Evolutionary conservation across 2,888 invertebrate genomes (phyloP), one percentile per base, ranked within the genome.

Genomic region (Philonicus albiceps): DNA sequence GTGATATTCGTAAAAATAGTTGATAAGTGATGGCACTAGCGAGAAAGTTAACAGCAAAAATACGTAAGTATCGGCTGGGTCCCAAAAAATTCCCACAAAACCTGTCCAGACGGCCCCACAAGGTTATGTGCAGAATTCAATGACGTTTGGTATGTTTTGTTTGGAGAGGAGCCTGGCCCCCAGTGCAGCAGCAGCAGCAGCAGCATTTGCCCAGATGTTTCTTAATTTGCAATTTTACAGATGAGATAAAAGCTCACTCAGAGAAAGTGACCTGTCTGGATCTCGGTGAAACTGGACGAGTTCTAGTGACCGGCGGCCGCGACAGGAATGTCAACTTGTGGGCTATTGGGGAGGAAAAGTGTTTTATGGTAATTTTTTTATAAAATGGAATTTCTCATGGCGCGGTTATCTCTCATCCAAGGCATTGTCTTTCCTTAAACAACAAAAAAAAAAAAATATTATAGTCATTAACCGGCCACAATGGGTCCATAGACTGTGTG

Each of bases 311-410:
- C 87, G 99, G 99, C 86, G 98, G 99, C 87, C 98, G 98, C 92
- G 99, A 99, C 93, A 97, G 97, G 92, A 98, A 98, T 93, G 98
- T 99, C 85, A 99, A 99, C 93, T 93, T 99, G 89, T 99, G 98
- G 98, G 98, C 98, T 16, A 96, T 98, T 88, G 98, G 98, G 55
- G 97, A 98, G 91, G 96, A 97, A 90, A 97, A 97, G 92, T 98
- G 98, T 93, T 96, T 99, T 90, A 97, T 99, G 98, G 97, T 97
- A 92, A 92, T 86, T 37, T 72, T 78, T 53, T 19, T 53, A 5
- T 53, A 0, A n/a, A 16, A n/a, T 64, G 64, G 22, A 64, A 64
- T 22, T 55, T 64, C 64, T 64, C 64, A 64, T 64, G 22, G 19
- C n/a, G 27, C 19, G 43, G 30, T 73, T 19, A 64, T 19, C 64